Evolutionary conservation across 2,113 vertebrate genomes (phyloP).

Genomic region (Stegastes partitus): DNA sequence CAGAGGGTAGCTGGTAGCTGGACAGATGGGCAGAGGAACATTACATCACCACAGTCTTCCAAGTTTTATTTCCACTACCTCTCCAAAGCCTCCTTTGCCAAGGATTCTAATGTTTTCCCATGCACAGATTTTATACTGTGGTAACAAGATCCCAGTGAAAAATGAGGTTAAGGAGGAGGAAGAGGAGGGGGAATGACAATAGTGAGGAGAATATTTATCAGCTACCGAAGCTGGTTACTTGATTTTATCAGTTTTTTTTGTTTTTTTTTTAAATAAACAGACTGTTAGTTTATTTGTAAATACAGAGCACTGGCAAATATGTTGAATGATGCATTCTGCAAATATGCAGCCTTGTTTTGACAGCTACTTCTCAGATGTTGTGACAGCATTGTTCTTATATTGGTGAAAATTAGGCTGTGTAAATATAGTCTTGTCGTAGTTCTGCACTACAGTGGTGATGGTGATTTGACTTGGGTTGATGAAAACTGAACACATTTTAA

Average conservation of each 20-base stretch:
- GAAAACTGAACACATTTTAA: too few species aligned
- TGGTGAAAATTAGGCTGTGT: too few species aligned
- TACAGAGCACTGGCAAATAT: neutral
- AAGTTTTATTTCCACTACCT: slow-evolving; percentile 24
- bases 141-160: slow-evolving; percentile 33
- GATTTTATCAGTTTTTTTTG: neutral
- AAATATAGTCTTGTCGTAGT: too few species aligned
- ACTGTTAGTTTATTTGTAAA: too few species aligned
- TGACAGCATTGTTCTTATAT: neutral
- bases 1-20: slow-evolving; percentile 54
- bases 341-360: neutral
- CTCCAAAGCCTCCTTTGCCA: slow-evolving; percentile 37
- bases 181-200: neutral
- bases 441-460: too few species aligned
- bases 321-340: neutral
- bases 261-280: too few species aligned
- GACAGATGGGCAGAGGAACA: slow-evolving; percentile 60
- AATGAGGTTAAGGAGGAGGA: slow-evolving; percentile 21
- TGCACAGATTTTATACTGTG: neutral
- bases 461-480: too few species aligned
- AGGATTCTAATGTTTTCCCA: slow-evolving; percentile 31
- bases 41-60: slow-evolving; percentile 49
- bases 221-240: neutral
- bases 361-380: neutral
- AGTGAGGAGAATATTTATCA: slow-evolving; percentile 13